Evolutionary conservation across 2,888 invertebrate species (phyloP).

Genomic region (Eristalis pertinax): DNA sequence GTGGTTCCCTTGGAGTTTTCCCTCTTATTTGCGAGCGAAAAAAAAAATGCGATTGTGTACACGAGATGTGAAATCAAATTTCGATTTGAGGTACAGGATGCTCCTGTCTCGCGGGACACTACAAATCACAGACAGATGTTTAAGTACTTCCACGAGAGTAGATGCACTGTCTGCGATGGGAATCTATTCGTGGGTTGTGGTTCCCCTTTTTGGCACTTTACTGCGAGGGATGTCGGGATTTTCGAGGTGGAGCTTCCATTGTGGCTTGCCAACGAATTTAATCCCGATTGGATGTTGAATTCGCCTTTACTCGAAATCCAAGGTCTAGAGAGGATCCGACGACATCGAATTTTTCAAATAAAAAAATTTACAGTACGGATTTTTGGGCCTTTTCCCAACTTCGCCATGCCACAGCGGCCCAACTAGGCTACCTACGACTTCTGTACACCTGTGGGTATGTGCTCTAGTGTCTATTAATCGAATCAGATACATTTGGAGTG

Average conservation of each 20-base stretch:
- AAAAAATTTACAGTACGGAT: no score
- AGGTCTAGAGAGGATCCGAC: no score
- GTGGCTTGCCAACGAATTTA: neutral
- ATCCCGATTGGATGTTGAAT: neutral
- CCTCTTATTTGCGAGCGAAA: no score
- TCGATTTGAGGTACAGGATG: constrained; percentile 36
- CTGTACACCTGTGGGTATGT: no score
- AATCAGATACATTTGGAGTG: no score
- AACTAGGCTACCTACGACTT: no score
- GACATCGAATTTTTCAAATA: no score
- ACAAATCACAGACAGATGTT: neutral
- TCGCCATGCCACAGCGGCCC: no score
- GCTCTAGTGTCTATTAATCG: no score
- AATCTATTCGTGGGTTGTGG: neutral
- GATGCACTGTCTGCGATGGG: neutral
- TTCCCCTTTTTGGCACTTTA: neutral
- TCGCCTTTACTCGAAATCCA: no score
- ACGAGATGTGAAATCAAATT: constrained; percentile 55
- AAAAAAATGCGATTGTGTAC: neutral
- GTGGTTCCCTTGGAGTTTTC: constrained; percentile 26
- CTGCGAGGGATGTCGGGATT: neutral
- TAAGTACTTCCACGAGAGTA: neutral
- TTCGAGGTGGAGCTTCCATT: no score
- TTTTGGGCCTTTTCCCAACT: no score
- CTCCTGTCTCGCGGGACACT: neutral